Base-by-base conservation (phyloP, 30 jellyfish, hydroid and myxozoan genomes). In the Hydractinia echinata region DNA sequence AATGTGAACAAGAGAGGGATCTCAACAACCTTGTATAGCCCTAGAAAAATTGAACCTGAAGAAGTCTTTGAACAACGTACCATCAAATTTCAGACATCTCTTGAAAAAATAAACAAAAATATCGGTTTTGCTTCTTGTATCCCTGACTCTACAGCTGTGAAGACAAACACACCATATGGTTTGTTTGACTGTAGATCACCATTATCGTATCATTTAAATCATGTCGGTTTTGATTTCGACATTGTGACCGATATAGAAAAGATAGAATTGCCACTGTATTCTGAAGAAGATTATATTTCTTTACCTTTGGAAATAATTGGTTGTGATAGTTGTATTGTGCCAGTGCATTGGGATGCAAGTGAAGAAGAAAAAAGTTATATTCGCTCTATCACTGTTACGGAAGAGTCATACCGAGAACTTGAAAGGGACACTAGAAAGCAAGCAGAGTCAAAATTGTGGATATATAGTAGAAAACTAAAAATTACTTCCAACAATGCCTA, bases 401-500 rank as follows among this genome's bases (percentile, higher is more conserved):
- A 51, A 55, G 81, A 58, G 20, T 55, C 86, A 58, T n/a, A 5
- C 39, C 62, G 73, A 67, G 78, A 67, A 55, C 39, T 79, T 4
- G 86, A 79, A 39, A 58, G 76, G 14, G 67, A 72, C 7, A 82
- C 87, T 69, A 48, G 16, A n/a, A 52, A n/a, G 79, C 87, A 82
- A 61, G 77, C 58, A 6, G 15, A 82, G 67, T 50, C 74, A 21
- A 39, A 0, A 61, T 5, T 56, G 48, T 82, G 90, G 90, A 62
- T 56, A 10, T 67, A 53, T 10, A 53, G 6, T 51, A 62, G 87
- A 55, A 70, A 60, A 67, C 39, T 20, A 44, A 60, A 80, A 51
- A 19, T 76, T 54, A 84, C 89, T 21, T 84, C 89, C 20, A 74
- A 56, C 76, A 77, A 77, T 84, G 90, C 92, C 19, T 6, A 56